Evolutionary conservation across 2,888 invertebrate genomes (phyloP), one percentile per base, ranked within the genome.

Genomic region (Eupeodes luniger): DNA sequence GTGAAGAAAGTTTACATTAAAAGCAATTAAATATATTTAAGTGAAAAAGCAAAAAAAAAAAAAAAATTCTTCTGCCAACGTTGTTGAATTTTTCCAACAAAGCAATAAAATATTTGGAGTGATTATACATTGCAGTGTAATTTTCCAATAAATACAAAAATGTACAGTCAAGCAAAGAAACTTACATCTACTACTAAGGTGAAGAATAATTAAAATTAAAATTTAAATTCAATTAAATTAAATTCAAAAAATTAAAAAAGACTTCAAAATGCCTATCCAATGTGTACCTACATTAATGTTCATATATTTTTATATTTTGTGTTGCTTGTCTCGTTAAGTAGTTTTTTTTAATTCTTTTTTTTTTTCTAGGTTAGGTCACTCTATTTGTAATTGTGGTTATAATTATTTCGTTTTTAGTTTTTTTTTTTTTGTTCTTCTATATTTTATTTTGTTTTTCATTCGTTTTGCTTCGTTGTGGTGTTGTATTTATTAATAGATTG

Each of bases 381-480:
- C 75, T 85, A 88, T 85, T 85, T 88, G 88, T 88, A 84, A 87
- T 84, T 84, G 87, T 85, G 88, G 85, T 85, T 88, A 85, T 74
- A 81, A 70, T 80, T 69, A 67, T 67, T 74, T 57, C 16, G 70
- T 77, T 27, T 27, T 27, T 70, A 67, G 62, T 85, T 72, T 64
- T 66, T 77, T n/a, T n/a, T n/a, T 70, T 72, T 75, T 85, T 72
- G 57, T 66, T 47, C 27, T 44, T 44, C 44, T 61, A 66, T 59
- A 40, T 53, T 36, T 55, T 55, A 55, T 70, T 70, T 55, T 70
- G 55, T 70, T 70, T 70, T 44, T 70, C 40, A 72, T 83, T 85
- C 75, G 75, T 62, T 75, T 75, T 51, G 59, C 67, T 83, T 75
- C 19, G 44, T 66, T 69, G 55, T 34, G 81, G 55, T 61, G 85